Evolutionary conservation across 1,140 invertebrate genomes (phyloP).

Genomic region (Caenorhabditis remanei): DNA sequence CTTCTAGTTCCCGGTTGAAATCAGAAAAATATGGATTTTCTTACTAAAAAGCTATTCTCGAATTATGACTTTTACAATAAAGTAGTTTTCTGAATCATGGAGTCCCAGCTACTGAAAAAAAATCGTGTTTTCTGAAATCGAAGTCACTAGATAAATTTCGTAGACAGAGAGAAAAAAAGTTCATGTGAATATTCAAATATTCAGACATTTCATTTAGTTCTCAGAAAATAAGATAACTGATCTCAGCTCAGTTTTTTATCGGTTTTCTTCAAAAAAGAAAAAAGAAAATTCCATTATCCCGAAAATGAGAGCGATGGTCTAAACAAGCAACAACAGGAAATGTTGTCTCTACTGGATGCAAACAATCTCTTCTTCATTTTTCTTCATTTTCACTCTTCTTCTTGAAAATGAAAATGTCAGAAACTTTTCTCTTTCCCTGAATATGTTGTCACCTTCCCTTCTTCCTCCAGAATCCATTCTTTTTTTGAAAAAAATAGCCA

Average conservation of each 20-base stretch:
- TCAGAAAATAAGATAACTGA: background rate
- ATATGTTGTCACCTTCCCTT: background rate
- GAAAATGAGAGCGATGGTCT: conserved; percentile 7
- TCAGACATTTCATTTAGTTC: no score
- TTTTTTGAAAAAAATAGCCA: background rate
- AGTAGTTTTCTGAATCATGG: no score
- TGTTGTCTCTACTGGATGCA: background rate
- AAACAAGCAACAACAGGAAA: conserved; percentile 17
- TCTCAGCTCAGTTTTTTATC: background rate
- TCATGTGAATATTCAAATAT: no score
- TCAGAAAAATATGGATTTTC: background rate
- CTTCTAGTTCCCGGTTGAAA: background rate
- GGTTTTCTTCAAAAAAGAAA: background rate
- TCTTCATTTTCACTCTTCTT: no score
- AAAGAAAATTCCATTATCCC: conserved; percentile 14
- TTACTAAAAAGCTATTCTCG: no score
- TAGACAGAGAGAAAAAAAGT: no score
- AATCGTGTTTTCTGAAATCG: no score
- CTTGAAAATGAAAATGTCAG: conserved; percentile 9
- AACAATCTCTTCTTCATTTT: background rate
- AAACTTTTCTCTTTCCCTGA: conserved; percentile 18
- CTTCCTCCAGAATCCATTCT: no score
- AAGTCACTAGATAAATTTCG: no score
- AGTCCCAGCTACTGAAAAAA: no score
- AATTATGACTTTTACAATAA: no score